Evolutionary conservation across 2,888 invertebrate genomes (phyloP), one percentile per base, ranked within the genome.

Genomic region (Iselma pallidipennis): DNA sequence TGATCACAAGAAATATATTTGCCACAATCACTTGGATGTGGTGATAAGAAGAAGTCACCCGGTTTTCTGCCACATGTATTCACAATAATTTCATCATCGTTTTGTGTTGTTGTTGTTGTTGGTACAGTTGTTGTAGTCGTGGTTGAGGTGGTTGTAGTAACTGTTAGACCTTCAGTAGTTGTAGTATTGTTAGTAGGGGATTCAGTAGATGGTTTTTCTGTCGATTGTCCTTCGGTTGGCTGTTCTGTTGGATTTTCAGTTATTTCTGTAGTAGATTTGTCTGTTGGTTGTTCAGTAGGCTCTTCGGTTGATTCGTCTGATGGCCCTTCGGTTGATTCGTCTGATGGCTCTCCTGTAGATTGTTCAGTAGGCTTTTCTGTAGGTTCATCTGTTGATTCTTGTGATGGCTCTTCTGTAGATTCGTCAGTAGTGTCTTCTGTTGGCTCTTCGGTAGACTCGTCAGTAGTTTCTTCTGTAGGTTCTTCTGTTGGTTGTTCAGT

Each of bases 251-350:
- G 7, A 7, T 37, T 16, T 37, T 37, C 42, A 9, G 16, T 19
- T 4, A 59, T 26, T 1, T 31, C 45, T 49, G 49, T 50, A 9
- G 51, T 57, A n/a, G 54, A 49, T 63, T 51, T 9, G n/a, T n/a
- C n/a, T n/a, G n/a, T n/a, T n/a, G n/a, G n/a, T n/a, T n/a, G n/a
- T n/a, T n/a, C n/a, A n/a, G 50, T 53, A 48, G 49, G 49, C 16
- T 2, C 19, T 23, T 60, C 59, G 28, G 59, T 29, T 48, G 55
- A 45, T 28, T 49, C 12, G 23, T 31, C 57, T 42, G 63, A 49
- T 28, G 63, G 37, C 10, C 49, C 37, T 26, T 59, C 56, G 1
- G 53, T 57, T 25, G 59, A 55, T 28, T 12, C 50, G 19, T 56
- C 58, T 14, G 48, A 48, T 50, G n/a, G n/a, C n/a, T 54, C 7